Evolutionary conservation across 2,888 invertebrate genomes (phyloP).

Genomic region (Lymantria dispar): DNA sequence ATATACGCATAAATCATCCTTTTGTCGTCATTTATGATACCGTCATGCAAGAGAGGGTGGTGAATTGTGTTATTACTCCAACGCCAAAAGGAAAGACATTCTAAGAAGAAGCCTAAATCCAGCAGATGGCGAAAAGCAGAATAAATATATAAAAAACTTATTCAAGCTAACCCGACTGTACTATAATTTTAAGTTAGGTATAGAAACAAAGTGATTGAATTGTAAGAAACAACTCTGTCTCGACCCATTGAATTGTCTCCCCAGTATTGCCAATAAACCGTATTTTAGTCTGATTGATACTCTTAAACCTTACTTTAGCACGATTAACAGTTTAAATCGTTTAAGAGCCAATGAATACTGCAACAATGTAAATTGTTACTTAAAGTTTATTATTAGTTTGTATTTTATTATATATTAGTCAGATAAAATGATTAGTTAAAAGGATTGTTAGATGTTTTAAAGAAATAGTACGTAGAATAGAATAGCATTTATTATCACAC

Average conservation of each 20-base stretch:
- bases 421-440: slow-evolving; percentile 9
- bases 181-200: slow-evolving; percentile 22
- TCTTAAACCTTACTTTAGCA: slow-evolving; percentile 31
- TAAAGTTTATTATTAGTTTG: slow-evolving; percentile 16
- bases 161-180: slow-evolving; percentile 10
- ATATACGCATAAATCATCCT: too few relatives aligned
- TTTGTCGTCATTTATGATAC: too few relatives aligned
- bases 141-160: too few relatives aligned
- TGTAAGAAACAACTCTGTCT: slow-evolving; percentile 66
- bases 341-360: slow-evolving; percentile 7
- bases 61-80: too few relatives aligned
- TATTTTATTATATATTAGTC: background rate
- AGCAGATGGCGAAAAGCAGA: too few relatives aligned
- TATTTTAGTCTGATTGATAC: slow-evolving; percentile 51
- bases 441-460: too few relatives aligned
- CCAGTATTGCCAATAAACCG: slow-evolving; percentile 34
- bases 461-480: too few relatives aligned
- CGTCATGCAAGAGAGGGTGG: too few relatives aligned
- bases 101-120: too few relatives aligned
- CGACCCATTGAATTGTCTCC: slow-evolving; percentile 40
- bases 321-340: slow-evolving; percentile 14
- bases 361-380: slow-evolving; percentile 20
- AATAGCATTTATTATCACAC: too few relatives aligned
- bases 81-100: too few relatives aligned
- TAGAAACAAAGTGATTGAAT: slow-evolving; percentile 69